These are phyloP conservation scores for Acrocephalus kingi DNA, from an alignment of 2,113 vertebrate species.

Conservation along the genomic window DNA sequence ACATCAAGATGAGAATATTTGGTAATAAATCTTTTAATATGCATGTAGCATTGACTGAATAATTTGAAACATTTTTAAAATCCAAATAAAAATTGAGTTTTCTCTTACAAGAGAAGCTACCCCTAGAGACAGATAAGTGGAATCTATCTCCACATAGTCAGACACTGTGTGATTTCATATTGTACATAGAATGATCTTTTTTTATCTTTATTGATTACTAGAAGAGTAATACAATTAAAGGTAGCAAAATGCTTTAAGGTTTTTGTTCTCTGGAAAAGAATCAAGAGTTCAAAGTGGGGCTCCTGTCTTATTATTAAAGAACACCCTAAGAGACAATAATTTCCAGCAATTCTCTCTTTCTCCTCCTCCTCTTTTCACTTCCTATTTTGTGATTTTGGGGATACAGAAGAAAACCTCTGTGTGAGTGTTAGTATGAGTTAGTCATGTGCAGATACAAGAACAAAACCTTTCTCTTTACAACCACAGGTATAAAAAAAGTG, in stretches of 20 bases:
- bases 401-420: background rate
- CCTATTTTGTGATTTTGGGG: conserved; percentile 12
- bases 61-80: conserved; percentile 72
- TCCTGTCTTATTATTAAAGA: conserved; percentile 12
- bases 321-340: background rate
- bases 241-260: conserved; percentile 12
- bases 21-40: conserved; percentile 65
- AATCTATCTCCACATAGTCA: conserved; percentile 26
- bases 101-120: conserved; percentile 50
- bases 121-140: conserved; percentile 49
- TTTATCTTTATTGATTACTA: conserved; percentile 63
- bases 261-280: conserved; percentile 19
- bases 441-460: background rate
- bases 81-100: conserved; percentile 73
- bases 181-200: conserved; percentile 30
- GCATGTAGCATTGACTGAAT: conserved; percentile 58
- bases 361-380: conserved; percentile 22
- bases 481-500: background rate
- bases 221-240: conserved; percentile 58
- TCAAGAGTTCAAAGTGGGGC: background rate
- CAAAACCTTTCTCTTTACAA: background rate
- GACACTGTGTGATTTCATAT: conserved; percentile 32
- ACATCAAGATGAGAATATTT: conserved; percentile 52
- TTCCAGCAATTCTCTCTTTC: conserved; percentile 8
- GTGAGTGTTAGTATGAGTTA: background rate